Percentiles rank a stretch among this genome's conserved stretches.
phyloP scores from a whole-genome alignment of 2,888 invertebrate genomes.

The Melanostoma mellinum region DNA sequence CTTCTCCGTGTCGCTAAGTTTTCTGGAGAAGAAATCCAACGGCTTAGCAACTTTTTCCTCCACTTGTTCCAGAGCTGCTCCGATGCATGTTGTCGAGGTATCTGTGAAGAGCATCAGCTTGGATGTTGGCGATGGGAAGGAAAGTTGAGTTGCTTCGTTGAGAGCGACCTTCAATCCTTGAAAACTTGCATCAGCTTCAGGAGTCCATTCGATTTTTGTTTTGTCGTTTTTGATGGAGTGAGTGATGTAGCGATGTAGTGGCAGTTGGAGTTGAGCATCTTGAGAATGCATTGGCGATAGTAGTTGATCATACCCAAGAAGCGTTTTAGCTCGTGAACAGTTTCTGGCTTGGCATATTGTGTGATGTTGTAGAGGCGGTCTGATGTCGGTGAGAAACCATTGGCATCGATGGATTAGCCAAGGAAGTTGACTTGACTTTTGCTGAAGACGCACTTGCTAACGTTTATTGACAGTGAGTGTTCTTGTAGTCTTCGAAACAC shows the following conservation, averaged over 20 bases:
- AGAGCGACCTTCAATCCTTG: too few relatives aligned
- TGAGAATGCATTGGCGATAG: slow-evolving; percentile 61
- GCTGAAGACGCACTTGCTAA: slow-evolving; percentile 50
- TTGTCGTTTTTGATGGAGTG: too few relatives aligned
- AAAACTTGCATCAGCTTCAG: too few relatives aligned
- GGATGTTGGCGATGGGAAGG: too few relatives aligned
- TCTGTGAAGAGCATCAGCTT: too few relatives aligned
- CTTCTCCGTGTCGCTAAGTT: slow-evolving; percentile 19
- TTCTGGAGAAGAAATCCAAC: slow-evolving; percentile 22
- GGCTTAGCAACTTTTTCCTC: slow-evolving; percentile 57
- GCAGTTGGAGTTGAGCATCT: slow-evolving; percentile 25
- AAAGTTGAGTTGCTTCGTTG: too few relatives aligned
- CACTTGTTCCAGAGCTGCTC: slow-evolving; percentile 26
- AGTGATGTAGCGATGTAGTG: slow-evolving; percentile 10
- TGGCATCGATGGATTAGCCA: slow-evolving; percentile 40
- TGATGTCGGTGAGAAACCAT: slow-evolving; percentile 57
- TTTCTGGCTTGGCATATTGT: slow-evolving; percentile 42
- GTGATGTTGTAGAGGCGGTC: slow-evolving; percentile 55
- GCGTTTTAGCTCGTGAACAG: slow-evolving; percentile 52
- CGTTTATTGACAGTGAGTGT: too few relatives aligned
- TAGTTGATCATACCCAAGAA: slow-evolving; percentile 70
- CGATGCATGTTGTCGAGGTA: too few relatives aligned
- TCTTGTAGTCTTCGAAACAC: too few relatives aligned
- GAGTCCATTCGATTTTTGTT: too few relatives aligned
- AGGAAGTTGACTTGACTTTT: slow-evolving; percentile 27